Percentiles rank a stretch among this genome's conserved stretches.
These are phyloP conservation scores for Chaetura pelagica DNA, from an alignment of 2,113 vertebrate genomes.

Conservation along the genomic window DNA sequence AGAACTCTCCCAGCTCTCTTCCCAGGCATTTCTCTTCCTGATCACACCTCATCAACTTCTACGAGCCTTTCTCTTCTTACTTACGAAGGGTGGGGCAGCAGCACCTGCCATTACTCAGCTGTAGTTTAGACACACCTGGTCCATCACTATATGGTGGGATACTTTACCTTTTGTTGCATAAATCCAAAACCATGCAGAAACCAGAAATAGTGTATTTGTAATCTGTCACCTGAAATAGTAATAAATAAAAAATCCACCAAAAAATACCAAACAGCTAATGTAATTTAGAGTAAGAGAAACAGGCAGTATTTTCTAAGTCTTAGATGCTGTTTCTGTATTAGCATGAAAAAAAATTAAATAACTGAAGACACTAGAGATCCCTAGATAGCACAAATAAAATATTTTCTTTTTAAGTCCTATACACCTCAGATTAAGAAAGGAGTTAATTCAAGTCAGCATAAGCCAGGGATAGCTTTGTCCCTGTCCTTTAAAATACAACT, in stretches of 20 bases:
- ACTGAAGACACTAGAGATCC: neutral
- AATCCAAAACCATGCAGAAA: neutral
- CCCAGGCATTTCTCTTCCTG: neutral
- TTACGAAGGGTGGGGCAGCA: neutral
- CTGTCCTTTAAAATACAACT: neutral
- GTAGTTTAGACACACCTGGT: neutral
- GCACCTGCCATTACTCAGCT: neutral
- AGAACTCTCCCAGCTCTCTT: neutral
- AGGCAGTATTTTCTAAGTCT: neutral
- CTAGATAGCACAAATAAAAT: neutral
- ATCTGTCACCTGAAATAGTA: neutral
- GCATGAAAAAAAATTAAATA: neutral
- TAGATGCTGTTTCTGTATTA: neutral
- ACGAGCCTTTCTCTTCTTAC: neutral
- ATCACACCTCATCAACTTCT: neutral
- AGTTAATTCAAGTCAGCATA: neutral
- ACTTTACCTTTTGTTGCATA: neutral
- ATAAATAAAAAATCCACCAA: too few species aligned
- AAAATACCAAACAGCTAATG: neutral
- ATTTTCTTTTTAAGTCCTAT: neutral
- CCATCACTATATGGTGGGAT: rapidly evolving
- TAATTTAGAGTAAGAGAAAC: neutral
- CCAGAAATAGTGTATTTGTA: neutral
- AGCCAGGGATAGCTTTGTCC: neutral
- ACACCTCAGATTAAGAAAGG: neutral